Base-by-base conservation (phyloP, 23 tunicate genomes). In the Trididemnum clinides region DNA sequence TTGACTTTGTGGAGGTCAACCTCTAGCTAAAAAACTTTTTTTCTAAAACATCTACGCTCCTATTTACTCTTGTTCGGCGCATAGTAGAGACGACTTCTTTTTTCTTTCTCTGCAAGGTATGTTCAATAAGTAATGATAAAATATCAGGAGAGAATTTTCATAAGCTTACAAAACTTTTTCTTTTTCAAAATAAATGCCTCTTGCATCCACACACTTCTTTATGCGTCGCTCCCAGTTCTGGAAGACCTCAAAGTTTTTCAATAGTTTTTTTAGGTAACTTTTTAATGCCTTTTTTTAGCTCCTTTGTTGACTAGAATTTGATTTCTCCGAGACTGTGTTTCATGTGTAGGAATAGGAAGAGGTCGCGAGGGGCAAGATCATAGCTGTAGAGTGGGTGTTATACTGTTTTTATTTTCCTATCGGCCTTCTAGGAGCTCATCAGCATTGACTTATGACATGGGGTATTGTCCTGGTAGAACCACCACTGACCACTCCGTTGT, bases 71-170 rank as follows among this genome's bases (percentile, higher is more conserved):
- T n/a, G n/a, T n/a, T n/a, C n/a, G n/a, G n/a, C n/a, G n/a, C n/a
- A n/a, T n/a, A n/a, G n/a, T n/a, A n/a, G n/a, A n/a, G n/a, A n/a
- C n/a, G n/a, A n/a, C n/a, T n/a, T n/a, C n/a, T n/a, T n/a, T n/a
- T n/a, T n/a, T n/a, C n/a, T n/a, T n/a, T n/a, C n/a, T n/a, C n/a
- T 31, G 31, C 37, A n/a, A 66, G 75, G 37, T 66, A 66, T 66
- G 75, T 31, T 29, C 75, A 66, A 66, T 31, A 66, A 66, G 37
- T 66, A 66, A 28, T 66, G 37, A 66, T 36, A 66, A 66, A 66
- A 66, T 66, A 37, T 66, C 75, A 66, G 75, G 10, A 66, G 75
- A 66, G 75, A 31, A 66, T 66, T 66, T 66, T 66, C 75, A 66
- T 29, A 66, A 29, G 6, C 6, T 66, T 66, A 66, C n/a, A 66